Evolutionary conservation across 2,113 vertebrate species (phyloP), one percentile per base, ranked within the genome.

Genomic region (Trinectes maculatus): DNA sequence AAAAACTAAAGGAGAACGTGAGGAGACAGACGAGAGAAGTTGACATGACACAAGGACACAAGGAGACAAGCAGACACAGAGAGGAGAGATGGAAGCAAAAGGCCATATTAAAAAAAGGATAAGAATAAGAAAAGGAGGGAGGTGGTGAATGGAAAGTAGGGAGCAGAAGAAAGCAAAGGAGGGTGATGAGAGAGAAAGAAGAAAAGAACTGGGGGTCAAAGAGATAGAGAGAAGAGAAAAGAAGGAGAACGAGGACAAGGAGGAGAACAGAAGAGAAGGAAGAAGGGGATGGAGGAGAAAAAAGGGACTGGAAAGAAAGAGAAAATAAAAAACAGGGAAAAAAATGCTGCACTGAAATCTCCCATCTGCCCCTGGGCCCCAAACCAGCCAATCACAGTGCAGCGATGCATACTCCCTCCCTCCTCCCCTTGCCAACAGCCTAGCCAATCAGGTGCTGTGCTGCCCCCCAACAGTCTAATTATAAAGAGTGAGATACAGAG

Each of bases 361-460:
- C 72, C 78, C 71, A 74, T 74, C 77, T 49, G 55, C 56, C 68
- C 68, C 47, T 33, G 52, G 54, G 63, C 53, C n/a, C 29, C 1
- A 0, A 1, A 29, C 52, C 51, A 65, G 71, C 76, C 80, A 83
- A 79, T 79, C 57, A 64, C 43, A 63, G 62, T 11, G 0, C 21
- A 66, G 55, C 5, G 43, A 13, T 47, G 7, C 48, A 51, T 55
- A 29, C 61, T 61, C 65, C 44, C 48, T 69, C 42, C 13, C n/a
- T 49, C 74, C 49, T 6, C 71, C 67, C 62, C 71, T 31, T 71
- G 62, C 75, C 75, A 83, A 83, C 76, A 79, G 58, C 71, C 72
- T 29, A 6, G 43, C 71, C 71, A 83, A 83, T 79, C 71, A 69
- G 66, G 25, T 24, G 34, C 57, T 33, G 52, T 21, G 2, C 29